Base-by-base conservation (phyloP, 2,113 vertebrate genomes). In the Chaetodon auriga region DNA sequence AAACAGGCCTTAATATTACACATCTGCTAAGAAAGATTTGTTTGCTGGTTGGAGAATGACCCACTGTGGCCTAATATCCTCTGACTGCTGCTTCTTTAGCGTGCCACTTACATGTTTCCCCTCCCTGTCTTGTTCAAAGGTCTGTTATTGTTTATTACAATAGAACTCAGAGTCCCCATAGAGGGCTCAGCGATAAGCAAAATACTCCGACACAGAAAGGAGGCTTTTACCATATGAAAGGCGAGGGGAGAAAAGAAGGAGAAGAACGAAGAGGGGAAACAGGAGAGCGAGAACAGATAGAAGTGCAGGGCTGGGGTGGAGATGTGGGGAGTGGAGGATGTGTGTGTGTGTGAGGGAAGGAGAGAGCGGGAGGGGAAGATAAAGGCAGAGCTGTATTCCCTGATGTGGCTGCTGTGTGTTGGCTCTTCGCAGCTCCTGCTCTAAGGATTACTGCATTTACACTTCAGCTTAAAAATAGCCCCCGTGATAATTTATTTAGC, bases 391-490 rank as follows among this genome's bases (percentile, higher is more conserved):
- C 85, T 90, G 88, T 87, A 90, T 92, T 92, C 90, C 92, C 93
- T 72, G 84, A 93, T 91, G 93, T 87, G 84, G 81, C 87, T 82
- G 87, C 87, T 86, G 82, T 86, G 80, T 62, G 80, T 84, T 81
- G 85, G 89, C 90, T 92, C 49, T 91, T 92, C 78, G 74, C 90
- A 80, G 91, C 91, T 91, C 90, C 90, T 87, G 92, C 93, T 92
- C 82, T 0, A 72, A 91, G 93, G 94, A 95, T 95, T 94, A 95
- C 90, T 84, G 91, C 94, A 94, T 95, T 95, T 94, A 95, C 94
- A 95, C 94, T 94, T 93, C 86, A 89, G 87, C 90, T 93, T 95
- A 95, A 95, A 96, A 96, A 96, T 95, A 95, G 92, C 85, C 89
- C 78, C 82, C 3, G 85, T 90, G 90, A 95, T 94, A 87, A 95